Percentiles rank a stretch among this genome's conserved stretches.
phyloP scores from a whole-genome alignment of 2,888 invertebrate species.

The Leptothorax acervorum region DNA sequence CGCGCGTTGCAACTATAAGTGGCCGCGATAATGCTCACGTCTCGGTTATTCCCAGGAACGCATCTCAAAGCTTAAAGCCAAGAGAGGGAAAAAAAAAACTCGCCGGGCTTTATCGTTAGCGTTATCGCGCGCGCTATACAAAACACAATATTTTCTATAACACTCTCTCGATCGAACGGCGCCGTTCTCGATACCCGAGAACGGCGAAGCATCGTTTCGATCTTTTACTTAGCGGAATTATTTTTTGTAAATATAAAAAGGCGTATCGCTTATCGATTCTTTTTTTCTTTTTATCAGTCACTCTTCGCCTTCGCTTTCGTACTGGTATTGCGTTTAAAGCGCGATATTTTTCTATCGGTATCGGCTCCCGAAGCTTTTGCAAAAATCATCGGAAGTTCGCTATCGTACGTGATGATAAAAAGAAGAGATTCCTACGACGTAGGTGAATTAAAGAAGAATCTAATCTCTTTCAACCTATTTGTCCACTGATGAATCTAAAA shows the following conservation, averaged over 20 bases:
- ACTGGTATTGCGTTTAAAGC: background rate
- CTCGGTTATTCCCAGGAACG: constrained; percentile 13
- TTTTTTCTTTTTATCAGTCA: background rate
- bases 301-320: background rate
- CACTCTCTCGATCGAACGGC: background rate
- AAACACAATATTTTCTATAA: constrained; percentile 37
- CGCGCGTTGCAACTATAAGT: constrained; percentile 10
- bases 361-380: background rate
- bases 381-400: background rate
- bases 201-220: background rate
- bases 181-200: background rate
- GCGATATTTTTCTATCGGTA: background rate
- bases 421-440: background rate
- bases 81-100: background rate
- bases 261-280: background rate
- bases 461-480: background rate
- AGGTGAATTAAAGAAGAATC: background rate
- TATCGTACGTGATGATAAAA: constrained; percentile 10
- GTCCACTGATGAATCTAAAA: background rate
- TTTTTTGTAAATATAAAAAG: background rate
- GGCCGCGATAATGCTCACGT: constrained; percentile 31
- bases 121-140: constrained; percentile 30
- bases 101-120: constrained; percentile 21
- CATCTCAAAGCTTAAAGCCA: background rate
- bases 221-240: constrained; percentile 25